Conservation (phyloP, 2,113 vertebrate genomes). For the Dicrurus megarhynchus region DNA sequence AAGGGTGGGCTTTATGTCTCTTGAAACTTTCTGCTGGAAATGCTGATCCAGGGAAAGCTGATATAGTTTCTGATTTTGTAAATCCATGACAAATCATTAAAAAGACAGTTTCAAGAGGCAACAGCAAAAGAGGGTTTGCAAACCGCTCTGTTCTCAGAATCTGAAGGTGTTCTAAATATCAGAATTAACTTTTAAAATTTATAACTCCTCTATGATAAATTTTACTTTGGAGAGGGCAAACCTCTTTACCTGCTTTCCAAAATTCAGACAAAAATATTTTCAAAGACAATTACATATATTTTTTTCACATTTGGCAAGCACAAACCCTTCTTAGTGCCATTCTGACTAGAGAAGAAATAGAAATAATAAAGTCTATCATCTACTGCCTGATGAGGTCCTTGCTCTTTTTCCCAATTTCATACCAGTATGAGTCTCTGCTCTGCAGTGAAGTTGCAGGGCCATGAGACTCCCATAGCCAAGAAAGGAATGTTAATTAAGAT, state of each 20-base stretch:
- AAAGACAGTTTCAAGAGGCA: not conserved
- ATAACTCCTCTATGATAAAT: not conserved
- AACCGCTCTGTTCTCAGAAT: not conserved
- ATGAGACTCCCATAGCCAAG: not conserved
- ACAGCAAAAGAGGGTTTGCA: not conserved
- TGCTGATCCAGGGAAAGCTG: not conserved
- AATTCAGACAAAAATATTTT: not conserved
- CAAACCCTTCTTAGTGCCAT: not conserved
- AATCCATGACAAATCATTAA: not conserved
- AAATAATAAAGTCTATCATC: not conserved
- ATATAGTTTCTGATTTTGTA: not conserved
- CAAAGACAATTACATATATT: not conserved
- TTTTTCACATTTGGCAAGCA: not conserved
- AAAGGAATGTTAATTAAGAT: not conserved
- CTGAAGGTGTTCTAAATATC: not conserved
- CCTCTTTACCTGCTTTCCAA: not conserved
- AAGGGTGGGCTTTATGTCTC: not conserved
- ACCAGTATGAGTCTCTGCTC: not conserved
- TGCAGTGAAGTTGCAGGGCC: not conserved
- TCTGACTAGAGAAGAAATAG: not conserved
- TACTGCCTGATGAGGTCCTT: not conserved
- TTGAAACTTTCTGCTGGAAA: not conserved
- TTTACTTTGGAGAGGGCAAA: not conserved
- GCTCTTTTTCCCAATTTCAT: not conserved
- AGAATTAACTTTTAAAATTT: not conserved